These are phyloP conservation scores for Epinotia brunnichana DNA, from an alignment of 2,888 invertebrate genomes.

Conservation along the genomic window DNA sequence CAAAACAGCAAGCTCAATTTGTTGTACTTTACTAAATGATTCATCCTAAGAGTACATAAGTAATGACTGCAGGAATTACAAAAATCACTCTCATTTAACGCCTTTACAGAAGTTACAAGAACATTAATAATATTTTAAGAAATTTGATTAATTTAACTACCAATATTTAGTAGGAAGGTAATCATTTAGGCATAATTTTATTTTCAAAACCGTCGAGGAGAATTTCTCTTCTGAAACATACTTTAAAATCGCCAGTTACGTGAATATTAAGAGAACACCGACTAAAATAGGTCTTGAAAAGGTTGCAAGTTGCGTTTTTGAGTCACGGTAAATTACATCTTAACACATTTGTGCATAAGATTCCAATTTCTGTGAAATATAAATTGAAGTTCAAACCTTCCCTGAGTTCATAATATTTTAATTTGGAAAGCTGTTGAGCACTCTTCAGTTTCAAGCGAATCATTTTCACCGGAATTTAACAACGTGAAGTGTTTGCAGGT, in stretches of 20 bases:
- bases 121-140: too few relatives aligned
- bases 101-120: too few relatives aligned
- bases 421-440: slow-evolving; percentile 13
- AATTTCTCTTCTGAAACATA: not conserved
- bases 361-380: too few relatives aligned
- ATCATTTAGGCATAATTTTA: too few relatives aligned
- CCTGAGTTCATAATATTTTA: slow-evolving; percentile 2
- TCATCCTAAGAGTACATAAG: too few relatives aligned
- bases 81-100: too few relatives aligned
- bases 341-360: not conserved
- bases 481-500: slow-evolving; percentile 16
- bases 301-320: not conserved
- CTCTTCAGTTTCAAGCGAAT: slow-evolving; percentile 24
- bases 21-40: too few relatives aligned
- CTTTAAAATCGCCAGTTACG: slow-evolving; percentile 15
- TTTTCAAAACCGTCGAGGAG: not conserved
- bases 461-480: slow-evolving; percentile 14
- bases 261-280: slow-evolving; percentile 14
- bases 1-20: too few relatives aligned
- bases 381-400: not conserved
- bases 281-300: not conserved
- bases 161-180: too few relatives aligned
- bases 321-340: not conserved
- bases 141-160: too few relatives aligned
- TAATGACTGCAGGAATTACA: too few relatives aligned